Percentiles rank a stretch among this genome's conserved stretches.
These are phyloP conservation scores for Dendrocopos noguchii DNA, from an alignment of 2,113 vertebrate genomes.

Conservation along the genomic window DNA sequence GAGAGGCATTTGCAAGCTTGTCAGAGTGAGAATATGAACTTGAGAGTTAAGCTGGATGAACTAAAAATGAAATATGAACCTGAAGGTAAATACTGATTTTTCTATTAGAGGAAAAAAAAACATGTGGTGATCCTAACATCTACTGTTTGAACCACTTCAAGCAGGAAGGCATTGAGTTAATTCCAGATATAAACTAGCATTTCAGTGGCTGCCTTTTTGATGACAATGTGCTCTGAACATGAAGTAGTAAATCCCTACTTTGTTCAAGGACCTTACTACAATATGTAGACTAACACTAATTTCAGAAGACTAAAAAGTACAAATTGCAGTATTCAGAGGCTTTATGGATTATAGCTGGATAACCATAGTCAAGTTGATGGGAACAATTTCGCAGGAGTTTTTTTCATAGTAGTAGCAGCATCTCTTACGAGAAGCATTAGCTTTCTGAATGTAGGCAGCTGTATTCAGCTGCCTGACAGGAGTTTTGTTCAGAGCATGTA, in stretches of 20 bases:
- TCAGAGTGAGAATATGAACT: conserved; percentile 90
- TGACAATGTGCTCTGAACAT: background rate
- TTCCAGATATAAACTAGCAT: background rate
- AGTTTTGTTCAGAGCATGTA: background rate
- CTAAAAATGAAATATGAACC: conserved; percentile 91
- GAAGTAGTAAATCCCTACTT: background rate
- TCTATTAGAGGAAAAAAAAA: background rate
- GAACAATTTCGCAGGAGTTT: background rate
- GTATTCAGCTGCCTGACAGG: too few species aligned
- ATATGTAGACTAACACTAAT: background rate
- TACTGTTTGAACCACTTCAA: background rate
- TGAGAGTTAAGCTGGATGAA: conserved; percentile 88
- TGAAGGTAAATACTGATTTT: conserved; percentile 77
- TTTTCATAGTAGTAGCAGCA: background rate
- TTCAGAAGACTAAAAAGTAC: background rate
- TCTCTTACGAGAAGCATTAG: background rate
- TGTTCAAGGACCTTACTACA: background rate
- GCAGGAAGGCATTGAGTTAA: background rate
- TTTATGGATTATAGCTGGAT: background rate
- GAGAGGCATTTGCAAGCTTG: conserved; percentile 86
- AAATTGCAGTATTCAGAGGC: background rate
- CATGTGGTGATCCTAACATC: background rate
- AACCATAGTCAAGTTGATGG: too few species aligned
- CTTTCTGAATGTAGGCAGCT: background rate
- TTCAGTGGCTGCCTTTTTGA: background rate